Conservation (phyloP, 2,888 invertebrate species). For the Bruchidius siliquastri region DNA sequence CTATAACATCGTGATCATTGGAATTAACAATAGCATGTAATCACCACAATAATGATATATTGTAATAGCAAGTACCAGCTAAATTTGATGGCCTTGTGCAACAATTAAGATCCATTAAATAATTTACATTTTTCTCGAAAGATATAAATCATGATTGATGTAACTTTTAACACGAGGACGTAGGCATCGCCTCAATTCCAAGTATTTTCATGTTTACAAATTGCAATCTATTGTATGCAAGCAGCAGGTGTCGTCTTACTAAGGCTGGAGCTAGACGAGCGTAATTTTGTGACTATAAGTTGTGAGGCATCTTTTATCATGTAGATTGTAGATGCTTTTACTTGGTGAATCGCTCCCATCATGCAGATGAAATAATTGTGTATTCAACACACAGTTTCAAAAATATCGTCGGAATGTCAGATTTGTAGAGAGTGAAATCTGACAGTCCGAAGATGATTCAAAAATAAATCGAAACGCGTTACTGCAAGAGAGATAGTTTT, state of each 20-base stretch:
- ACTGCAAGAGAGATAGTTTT: too few relatives aligned
- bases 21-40: not conserved
- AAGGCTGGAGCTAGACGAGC: too few relatives aligned
- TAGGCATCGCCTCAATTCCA: not conserved
- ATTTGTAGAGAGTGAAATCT: too few relatives aligned
- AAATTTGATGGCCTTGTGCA: not conserved
- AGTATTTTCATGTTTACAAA: not conserved
- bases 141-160: not conserved
- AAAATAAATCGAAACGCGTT: too few relatives aligned
- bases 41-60: not conserved
- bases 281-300: too few relatives aligned
- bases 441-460: too few relatives aligned
- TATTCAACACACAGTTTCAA: too few relatives aligned
- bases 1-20: not conserved
- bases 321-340: too few relatives aligned
- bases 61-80: not conserved
- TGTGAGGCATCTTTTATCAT: too few relatives aligned
- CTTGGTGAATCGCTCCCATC: too few relatives aligned
- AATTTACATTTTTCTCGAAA: not conserved
- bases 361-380: too few relatives aligned
- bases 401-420: too few relatives aligned
- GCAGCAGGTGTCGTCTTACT: not conserved
- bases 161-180: not conserved
- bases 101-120: not conserved
- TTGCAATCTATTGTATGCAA: not conserved